These are phyloP conservation scores for Rhimphoctona megacephalus DNA, from an alignment of 2,888 invertebrate genomes.

Conservation along the genomic window DNA sequence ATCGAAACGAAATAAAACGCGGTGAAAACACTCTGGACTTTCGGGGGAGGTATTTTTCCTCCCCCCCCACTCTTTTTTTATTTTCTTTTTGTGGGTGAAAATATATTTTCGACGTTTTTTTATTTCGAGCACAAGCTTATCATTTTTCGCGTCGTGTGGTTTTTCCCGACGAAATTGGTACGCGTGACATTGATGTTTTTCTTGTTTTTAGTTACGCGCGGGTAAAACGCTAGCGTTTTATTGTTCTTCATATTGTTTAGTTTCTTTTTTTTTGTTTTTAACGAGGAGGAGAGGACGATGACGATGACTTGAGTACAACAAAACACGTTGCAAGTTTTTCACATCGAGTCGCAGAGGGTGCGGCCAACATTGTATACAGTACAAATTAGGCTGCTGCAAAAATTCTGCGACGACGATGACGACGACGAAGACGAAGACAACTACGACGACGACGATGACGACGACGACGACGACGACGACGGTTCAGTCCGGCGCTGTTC, in stretches of 20 bases:
- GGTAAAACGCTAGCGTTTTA: slow-evolving; percentile 19
- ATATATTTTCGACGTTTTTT: slow-evolving; percentile 24
- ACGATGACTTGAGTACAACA: slow-evolving; percentile 60
- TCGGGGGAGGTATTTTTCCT: slow-evolving; percentile 17
- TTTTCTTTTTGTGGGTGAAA: slow-evolving; percentile 21
- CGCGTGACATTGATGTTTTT: slow-evolving; percentile 29
- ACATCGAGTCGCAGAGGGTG: slow-evolving; percentile 60
- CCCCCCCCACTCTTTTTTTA: slow-evolving; percentile 11
- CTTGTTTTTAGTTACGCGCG: slow-evolving; percentile 10
- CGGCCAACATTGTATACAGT: slow-evolving; percentile 32
- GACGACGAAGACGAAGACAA: slow-evolving; percentile 53
- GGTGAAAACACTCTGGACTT: slow-evolving; percentile 28
- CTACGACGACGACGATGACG: slow-evolving; percentile 60
- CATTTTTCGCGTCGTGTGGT: slow-evolving; percentile 11
- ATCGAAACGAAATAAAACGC: slow-evolving; percentile 39
- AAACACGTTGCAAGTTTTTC: slow-evolving; percentile 54
- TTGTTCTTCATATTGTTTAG: slow-evolving; percentile 6
- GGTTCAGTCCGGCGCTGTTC: slow-evolving; percentile 63
- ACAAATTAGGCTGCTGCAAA: slow-evolving; percentile 45
- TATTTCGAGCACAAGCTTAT: slow-evolving; percentile 23
- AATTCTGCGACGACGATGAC: slow-evolving; percentile 44
- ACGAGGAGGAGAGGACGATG: slow-evolving; percentile 52
- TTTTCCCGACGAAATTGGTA: slow-evolving; percentile 24
- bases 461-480: slow-evolving; percentile 64
- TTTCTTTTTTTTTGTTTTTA: not conserved